phyloP scores from a whole-genome alignment of 2,888 invertebrate species.

The Agriopis aurantiaria region DNA sequence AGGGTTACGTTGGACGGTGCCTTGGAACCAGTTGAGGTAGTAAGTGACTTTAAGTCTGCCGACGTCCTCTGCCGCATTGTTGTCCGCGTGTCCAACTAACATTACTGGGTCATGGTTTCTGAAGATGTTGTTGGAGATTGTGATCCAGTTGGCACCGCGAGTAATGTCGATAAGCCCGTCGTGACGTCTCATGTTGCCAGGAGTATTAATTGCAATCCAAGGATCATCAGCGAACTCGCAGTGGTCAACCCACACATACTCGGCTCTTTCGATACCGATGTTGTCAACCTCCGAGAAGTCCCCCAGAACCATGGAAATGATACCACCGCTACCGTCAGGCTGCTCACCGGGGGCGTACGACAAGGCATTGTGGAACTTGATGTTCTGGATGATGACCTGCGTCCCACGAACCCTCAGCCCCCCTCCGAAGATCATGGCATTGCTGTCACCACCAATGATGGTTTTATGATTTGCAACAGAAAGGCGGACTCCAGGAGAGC shows the following conservation, averaged over 20 bases:
- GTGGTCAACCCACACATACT: slow-evolving; percentile 34
- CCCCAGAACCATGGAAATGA: slow-evolving; percentile 22
- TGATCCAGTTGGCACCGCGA: slow-evolving; percentile 31
- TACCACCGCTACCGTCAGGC: slow-evolving; percentile 40
- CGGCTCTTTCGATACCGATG: slow-evolving; percentile 22
- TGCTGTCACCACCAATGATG: slow-evolving; percentile 25
- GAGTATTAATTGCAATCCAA: slow-evolving; percentile 28
- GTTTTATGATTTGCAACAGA: slow-evolving; percentile 13
- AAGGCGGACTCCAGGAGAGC: slow-evolving; percentile 28
- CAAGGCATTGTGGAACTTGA: slow-evolving; percentile 36
- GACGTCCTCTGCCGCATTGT: slow-evolving; percentile 24
- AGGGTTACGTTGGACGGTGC: slow-evolving; percentile 35
- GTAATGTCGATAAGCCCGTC: slow-evolving; percentile 38
- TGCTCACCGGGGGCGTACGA: slow-evolving; percentile 37
- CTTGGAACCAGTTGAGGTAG: slow-evolving; percentile 39
- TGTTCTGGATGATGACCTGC: slow-evolving; percentile 35
- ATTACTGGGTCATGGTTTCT: slow-evolving; percentile 37
- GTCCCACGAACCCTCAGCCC: slow-evolving; percentile 14
- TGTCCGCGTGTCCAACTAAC: slow-evolving; percentile 33
- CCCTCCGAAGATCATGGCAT: slow-evolving; percentile 37
- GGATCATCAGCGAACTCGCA: slow-evolving; percentile 41
- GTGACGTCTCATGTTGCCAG: slow-evolving; percentile 31
- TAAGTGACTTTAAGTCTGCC: slow-evolving; percentile 36
- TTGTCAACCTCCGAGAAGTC: slow-evolving; percentile 30
- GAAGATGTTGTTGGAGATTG: slow-evolving; percentile 40